Conservation (phyloP, 2,888 invertebrate genomes). For the Drosophila helvetica region DNA sequence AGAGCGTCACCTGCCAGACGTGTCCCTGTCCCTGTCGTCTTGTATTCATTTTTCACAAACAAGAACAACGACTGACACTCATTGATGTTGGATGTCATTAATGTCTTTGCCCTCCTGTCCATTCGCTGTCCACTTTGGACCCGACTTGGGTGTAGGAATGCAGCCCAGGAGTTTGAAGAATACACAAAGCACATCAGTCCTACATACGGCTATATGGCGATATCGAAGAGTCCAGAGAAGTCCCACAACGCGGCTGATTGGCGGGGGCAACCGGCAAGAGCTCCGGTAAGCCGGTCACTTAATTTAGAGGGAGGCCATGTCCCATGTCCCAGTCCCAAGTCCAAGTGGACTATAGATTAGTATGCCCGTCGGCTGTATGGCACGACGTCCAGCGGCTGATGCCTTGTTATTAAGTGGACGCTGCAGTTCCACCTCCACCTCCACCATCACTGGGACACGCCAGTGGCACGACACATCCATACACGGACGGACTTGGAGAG, state of each 20-base stretch:
- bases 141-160: conserved; percentile 14
- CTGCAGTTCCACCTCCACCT: conserved; percentile 25
- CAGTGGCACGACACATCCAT: conserved; percentile 13
- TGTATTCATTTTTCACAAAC: conserved; percentile 70
- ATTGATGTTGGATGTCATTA: conserved; percentile 74
- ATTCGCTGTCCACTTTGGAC: conserved; percentile 54
- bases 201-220: conserved; percentile 1
- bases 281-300: conserved; percentile 46
- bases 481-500: conserved; percentile 45
- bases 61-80: conserved; percentile 62
- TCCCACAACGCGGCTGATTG: neutral
- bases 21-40: conserved; percentile 34
- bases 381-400: conserved; percentile 36
- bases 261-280: conserved; percentile 12
- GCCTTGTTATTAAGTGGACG: conserved; percentile 68
- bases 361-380: conserved; percentile 63
- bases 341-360: conserved; percentile 61
- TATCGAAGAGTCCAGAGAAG: conserved; percentile 1
- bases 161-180: neutral
- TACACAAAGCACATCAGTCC: neutral
- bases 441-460: conserved; percentile 11
- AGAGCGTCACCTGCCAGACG: conserved; percentile 43
- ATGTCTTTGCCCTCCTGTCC: conserved; percentile 59
- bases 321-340: conserved; percentile 24
- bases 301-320: conserved; percentile 37